These are phyloP conservation scores for Protaetia brevitarsis DNA, from an alignment of 1,140 invertebrate genomes.

Conservation along the genomic window DNA sequence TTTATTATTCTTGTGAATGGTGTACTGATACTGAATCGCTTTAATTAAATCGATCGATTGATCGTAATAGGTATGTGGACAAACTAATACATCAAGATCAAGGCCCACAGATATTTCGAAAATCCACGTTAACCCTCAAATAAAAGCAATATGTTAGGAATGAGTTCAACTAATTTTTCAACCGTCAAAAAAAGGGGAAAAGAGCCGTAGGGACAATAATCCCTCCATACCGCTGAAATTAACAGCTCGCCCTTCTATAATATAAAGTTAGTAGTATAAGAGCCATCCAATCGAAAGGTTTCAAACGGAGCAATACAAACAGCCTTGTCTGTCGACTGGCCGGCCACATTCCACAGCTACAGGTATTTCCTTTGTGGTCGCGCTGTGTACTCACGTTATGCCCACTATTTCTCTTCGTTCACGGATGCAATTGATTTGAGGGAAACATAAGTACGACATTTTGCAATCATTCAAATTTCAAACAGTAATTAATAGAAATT, in stretches of 20 bases:
- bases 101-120: too few relatives aligned
- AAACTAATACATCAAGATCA: too few relatives aligned
- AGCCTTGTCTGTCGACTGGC: not conserved
- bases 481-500: too few relatives aligned
- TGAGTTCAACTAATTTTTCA: not conserved
- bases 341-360: conserved; percentile 14
- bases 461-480: too few relatives aligned
- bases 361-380: conserved; percentile 13
- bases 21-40: too few relatives aligned
- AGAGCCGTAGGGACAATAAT: not conserved
- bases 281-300: conserved; percentile 7
- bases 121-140: too few relatives aligned
- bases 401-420: not conserved
- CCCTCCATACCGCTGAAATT: not conserved
- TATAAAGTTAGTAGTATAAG: conserved; percentile 1
- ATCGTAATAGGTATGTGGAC: too few relatives aligned
- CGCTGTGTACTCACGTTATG: conserved; percentile 1
- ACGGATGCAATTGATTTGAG: too few relatives aligned
- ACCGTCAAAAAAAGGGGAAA: not conserved
- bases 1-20: too few relatives aligned
- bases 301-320: conserved; percentile 14
- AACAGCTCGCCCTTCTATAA: conserved; percentile 9
- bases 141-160: too few relatives aligned
- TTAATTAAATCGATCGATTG: too few relatives aligned
- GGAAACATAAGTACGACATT: too few relatives aligned